Percentiles rank a stretch among this genome's conserved stretches.
These are phyloP conservation scores for Hypena proboscidalis DNA, from an alignment of 2,888 invertebrate species.

Conservation along the genomic window DNA sequence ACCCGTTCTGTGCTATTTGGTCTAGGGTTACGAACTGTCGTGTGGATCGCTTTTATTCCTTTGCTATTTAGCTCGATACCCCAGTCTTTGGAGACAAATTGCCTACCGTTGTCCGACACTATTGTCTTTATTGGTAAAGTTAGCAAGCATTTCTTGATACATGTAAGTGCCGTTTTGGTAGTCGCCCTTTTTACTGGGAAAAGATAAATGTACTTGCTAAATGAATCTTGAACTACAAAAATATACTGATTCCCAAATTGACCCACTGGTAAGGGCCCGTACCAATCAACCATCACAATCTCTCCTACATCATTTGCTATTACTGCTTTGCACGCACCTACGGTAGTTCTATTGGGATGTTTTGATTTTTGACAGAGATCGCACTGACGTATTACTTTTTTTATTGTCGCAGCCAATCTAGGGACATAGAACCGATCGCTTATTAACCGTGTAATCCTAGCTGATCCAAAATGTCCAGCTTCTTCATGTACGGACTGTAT, in stretches of 20 bases:
- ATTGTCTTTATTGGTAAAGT: constrained; percentile 17
- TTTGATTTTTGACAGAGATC: no score
- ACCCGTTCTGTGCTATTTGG: constrained; percentile 34
- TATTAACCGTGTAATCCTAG: no score
- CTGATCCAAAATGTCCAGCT: no score
- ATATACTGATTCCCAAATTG: constrained; percentile 25
- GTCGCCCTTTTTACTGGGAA: constrained; percentile 13
- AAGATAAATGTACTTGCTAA: constrained; percentile 28
- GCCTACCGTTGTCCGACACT: constrained; percentile 29
- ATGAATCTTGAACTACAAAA: constrained; percentile 29
- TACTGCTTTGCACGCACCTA: no score
- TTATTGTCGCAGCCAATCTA: no score
- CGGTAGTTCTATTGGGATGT: no score
- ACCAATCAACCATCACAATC: constrained; percentile 34
- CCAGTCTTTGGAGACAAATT: constrained; percentile 20
- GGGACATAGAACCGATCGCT: no score
- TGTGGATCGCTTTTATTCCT: constrained; percentile 16
- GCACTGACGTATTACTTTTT: no score
- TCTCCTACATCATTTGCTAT: no score
- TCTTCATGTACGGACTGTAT: no score
- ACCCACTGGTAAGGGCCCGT: constrained; percentile 27
- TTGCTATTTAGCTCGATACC: constrained; percentile 1
- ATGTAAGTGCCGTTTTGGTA: constrained; percentile 4
- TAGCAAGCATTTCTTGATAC: constrained; percentile 14
- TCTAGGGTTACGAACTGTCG: constrained; percentile 32